Evolutionary conservation across 2,888 invertebrate genomes (phyloP).

Genomic region (Watsonalla cultraria): DNA sequence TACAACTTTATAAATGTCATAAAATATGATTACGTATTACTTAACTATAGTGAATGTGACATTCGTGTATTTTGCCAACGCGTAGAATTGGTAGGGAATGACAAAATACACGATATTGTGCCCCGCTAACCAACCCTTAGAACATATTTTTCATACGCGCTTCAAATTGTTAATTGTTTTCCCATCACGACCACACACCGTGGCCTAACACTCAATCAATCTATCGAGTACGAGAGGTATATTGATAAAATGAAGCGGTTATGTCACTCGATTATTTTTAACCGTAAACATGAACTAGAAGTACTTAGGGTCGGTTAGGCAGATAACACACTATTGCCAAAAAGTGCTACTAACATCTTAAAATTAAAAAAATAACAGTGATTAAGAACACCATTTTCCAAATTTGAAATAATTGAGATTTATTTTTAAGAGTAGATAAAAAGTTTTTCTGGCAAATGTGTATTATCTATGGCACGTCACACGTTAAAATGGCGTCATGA

Average conservation of each 20-base stretch:
- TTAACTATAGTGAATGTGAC: not conserved
- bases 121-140: not conserved
- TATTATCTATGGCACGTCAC: conserved; percentile 4
- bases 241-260: not conserved
- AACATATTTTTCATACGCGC: not conserved
- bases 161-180: not conserved
- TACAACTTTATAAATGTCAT: conserved; percentile 25
- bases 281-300: not conserved
- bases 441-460: not conserved
- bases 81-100: not conserved
- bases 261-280: not conserved
- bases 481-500: conserved; percentile 26
- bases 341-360: not conserved
- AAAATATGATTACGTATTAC: conserved; percentile 3
- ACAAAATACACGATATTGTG: not conserved
- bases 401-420: too few relatives aligned
- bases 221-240: not conserved
- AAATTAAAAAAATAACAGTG: too few relatives aligned
- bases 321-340: not conserved
- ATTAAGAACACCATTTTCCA: too few relatives aligned
- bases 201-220: conserved; percentile 1
- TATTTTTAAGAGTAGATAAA: not conserved
- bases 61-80: not conserved
- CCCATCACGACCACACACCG: not conserved
- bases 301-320: not conserved